phyloP scores from a whole-genome alignment of 2,113 vertebrate genomes.

The Daphoenositta chrysoptera region DNA sequence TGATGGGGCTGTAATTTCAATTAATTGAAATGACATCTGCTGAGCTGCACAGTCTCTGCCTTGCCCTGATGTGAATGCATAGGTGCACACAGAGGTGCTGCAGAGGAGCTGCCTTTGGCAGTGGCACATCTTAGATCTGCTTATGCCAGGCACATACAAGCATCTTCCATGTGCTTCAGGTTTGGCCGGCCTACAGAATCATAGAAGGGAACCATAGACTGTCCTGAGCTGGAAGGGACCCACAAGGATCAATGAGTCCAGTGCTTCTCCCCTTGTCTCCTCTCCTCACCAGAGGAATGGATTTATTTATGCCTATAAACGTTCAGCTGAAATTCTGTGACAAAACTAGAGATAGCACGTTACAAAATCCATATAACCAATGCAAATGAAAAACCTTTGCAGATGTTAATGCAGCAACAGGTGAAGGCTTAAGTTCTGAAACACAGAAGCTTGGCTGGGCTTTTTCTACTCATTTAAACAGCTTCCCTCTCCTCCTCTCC shows the following conservation, averaged over 20 bases:
- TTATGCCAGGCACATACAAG: not conserved
- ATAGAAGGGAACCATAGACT: not conserved
- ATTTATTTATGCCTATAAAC: not conserved
- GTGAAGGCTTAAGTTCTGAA: not conserved
- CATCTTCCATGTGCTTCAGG: not conserved
- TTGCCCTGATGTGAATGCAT: not conserved
- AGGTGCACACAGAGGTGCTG: not conserved
- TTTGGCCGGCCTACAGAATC: not conserved
- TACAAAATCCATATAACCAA: not conserved
- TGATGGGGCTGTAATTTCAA: not conserved
- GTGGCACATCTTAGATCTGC: not conserved
- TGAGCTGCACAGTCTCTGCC: not conserved
- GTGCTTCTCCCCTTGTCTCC: not conserved
- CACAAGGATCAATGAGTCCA: too few relatives aligned
- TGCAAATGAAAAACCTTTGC: not conserved
- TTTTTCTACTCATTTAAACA: not conserved
- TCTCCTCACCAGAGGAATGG: not conserved
- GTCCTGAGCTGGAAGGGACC: not conserved
- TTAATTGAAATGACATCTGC: not conserved
- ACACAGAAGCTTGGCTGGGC: not conserved
- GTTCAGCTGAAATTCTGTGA: not conserved
- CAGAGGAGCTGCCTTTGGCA: not conserved
- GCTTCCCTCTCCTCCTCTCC: not conserved
- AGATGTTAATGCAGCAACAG: rapidly evolving
- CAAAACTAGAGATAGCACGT: not conserved